phyloP scores from a whole-genome alignment of 2,888 invertebrate species.

The Xestia xanthographa region DNA sequence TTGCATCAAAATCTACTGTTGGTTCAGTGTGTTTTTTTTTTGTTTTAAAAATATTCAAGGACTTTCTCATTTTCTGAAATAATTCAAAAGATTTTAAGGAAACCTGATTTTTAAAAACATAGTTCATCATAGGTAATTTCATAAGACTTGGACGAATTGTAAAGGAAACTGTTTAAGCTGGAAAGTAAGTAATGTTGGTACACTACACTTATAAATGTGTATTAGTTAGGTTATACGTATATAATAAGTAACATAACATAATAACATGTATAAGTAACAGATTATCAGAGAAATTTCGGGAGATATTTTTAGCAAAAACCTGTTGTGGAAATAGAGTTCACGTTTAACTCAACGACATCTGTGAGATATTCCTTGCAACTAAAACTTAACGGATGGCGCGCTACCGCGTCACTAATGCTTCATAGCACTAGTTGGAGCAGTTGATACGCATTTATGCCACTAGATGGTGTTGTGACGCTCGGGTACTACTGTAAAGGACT shows the following conservation, averaged over 20 bases:
- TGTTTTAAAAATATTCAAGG: too few relatives aligned
- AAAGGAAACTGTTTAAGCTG: neutral
- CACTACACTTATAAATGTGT: neutral
- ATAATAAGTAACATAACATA: too few relatives aligned
- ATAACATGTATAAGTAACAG: too few relatives aligned
- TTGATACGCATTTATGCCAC: conserved; percentile 23
- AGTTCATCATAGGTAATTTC: too few relatives aligned
- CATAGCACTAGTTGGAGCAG: neutral
- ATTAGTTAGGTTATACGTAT: neutral
- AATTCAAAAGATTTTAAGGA: neutral
- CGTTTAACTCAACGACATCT: conserved; percentile 43
- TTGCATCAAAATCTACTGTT: neutral
- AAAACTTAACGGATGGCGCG: neutral
- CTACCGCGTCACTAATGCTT: neutral
- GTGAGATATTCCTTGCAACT: neutral
- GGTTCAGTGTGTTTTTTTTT: neutral
- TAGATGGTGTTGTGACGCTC: conserved; percentile 39
- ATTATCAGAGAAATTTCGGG: neutral
- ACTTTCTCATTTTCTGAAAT: neutral
- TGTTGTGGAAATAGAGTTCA: neutral
- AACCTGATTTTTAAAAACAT: neutral
- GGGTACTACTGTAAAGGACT: neutral
- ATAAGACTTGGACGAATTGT: neutral
- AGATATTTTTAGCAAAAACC: neutral
- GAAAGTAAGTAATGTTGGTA: neutral